Evolutionary conservation across 2,113 vertebrate species (phyloP), one percentile per base, ranked within the genome.

Genomic region (Nasalis larvatus): DNA sequence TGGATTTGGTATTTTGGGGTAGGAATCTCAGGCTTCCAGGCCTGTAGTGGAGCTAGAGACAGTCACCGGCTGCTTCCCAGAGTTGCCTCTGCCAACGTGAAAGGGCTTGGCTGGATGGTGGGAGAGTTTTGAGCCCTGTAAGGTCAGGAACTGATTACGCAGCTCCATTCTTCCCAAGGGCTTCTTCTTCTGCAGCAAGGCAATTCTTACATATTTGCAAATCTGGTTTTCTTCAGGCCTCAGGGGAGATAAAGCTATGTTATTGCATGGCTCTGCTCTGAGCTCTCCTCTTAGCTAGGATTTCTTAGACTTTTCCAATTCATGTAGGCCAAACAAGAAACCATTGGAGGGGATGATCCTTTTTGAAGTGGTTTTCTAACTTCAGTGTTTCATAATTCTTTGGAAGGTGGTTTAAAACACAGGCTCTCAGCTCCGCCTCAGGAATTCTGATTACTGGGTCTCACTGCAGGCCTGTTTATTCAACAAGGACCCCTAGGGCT

Each of bases 11-110:
- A 35, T 89, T 12, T n/a, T 8, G 42, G n/a, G 1, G 3, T 13
- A 3, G 42, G 16, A 66, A 10, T 47, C 37, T 42, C 18, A 8
- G 11, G 56, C 58, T n/a, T 54, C 25, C 30, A 14, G 6, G n/a
- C 4, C 18, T 32, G 23, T 0, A 0, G 49, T 4, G 58, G 32
- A 21, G 35, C 47, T 9, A 25, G 3, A 37, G 45, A 37, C 13
- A 2, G 49, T 25, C 63, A 8, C 60, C 1, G 0, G 7, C n/a
- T 56, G 37, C 11, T 37, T 9, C 49, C 12, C 37, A 21, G 47
- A 21, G 35, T 52, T 54, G 32, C 4, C 45, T 17, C 74, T 71
- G 40, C 8, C 37, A 9, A 37, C 2, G 1, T 12, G 8, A 9
- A 6, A 71, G 45, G 32, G 37, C 45, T n/a, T 37, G 69, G 47